Conservation (phyloP, 2,888 invertebrate genomes). For the Tiliacea citrago region DNA sequence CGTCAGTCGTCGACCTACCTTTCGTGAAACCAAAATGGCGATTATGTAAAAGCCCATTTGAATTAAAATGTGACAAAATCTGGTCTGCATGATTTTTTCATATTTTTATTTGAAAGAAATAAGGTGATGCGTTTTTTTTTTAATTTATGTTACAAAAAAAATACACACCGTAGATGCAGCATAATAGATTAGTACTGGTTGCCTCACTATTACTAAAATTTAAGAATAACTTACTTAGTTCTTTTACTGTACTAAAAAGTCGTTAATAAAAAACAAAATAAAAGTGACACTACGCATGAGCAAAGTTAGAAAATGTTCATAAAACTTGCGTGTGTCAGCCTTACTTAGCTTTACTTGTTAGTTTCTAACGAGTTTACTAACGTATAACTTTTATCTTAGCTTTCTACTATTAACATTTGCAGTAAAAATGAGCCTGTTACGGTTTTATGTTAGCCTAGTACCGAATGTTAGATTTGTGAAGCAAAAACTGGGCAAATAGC, state of each 20-base stretch:
- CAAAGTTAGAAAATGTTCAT: constrained; percentile 5
- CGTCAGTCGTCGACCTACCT: too few relatives aligned
- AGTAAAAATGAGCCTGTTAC: not conserved
- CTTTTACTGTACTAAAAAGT: not conserved
- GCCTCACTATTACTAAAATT: not conserved
- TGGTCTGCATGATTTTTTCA: too few relatives aligned
- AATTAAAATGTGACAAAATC: too few relatives aligned
- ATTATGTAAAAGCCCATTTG: too few relatives aligned
- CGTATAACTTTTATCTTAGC: constrained; percentile 27
- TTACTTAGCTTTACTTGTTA: constrained; percentile 3
- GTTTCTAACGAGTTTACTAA: not conserved
- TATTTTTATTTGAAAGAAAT: too few relatives aligned
- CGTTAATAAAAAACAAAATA: too few relatives aligned
- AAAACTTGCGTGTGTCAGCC: constrained; percentile 10
- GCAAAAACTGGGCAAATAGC: not conserved
- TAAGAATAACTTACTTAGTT: not conserved
- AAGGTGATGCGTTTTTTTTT: too few relatives aligned
- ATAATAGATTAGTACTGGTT: too few relatives aligned
- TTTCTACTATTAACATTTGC: not conserved
- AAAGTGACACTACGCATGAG: not conserved
- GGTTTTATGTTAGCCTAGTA: constrained; percentile 4
- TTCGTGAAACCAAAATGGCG: too few relatives aligned
- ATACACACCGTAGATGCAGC: too few relatives aligned
- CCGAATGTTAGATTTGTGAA: too few relatives aligned
- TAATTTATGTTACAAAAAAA: too few relatives aligned